Evolutionary conservation across 1,140 invertebrate genomes (phyloP).

Genomic region (Ostrea edulis): DNA sequence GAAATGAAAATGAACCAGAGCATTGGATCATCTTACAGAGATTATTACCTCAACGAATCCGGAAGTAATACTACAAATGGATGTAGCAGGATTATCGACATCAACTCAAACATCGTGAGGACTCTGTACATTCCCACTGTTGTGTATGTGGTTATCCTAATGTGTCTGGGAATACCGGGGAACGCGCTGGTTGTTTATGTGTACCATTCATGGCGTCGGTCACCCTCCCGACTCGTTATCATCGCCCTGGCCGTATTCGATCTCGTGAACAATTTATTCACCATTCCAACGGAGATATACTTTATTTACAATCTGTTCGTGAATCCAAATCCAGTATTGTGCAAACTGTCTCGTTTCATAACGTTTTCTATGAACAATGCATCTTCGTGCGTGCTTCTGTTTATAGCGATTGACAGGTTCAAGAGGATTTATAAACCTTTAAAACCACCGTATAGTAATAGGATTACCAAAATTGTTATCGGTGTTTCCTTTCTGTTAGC

Average conservation of each 20-base stretch:
- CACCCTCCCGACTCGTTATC: constrained; percentile 7
- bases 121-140: not conserved
- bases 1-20: not conserved
- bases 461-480: constrained; percentile 59
- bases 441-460: constrained; percentile 45
- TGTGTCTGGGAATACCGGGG: constrained; percentile 1
- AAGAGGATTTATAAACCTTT: constrained; percentile 67
- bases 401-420: constrained; percentile 69
- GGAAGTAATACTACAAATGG: not conserved
- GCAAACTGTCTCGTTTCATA: constrained; percentile 65
- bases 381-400: constrained; percentile 59
- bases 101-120: not conserved
- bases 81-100: not conserved
- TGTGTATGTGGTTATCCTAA: not conserved
- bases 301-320: constrained; percentile 59
- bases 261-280: constrained; percentile 64
- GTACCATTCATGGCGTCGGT: constrained; percentile 1
- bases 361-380: constrained; percentile 69
- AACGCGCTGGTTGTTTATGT: constrained; percentile 35
- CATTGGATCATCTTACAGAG: not conserved
- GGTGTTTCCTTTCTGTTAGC: constrained; percentile 51
- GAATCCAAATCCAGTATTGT: constrained; percentile 57
- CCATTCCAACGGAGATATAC: constrained; percentile 68
- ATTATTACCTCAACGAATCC: not conserved
- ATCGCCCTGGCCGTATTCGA: constrained; percentile 28